Evolutionary conservation across 2,797 vertebrate genomes (phyloP).

Genomic region (Platalea minor): DNA sequence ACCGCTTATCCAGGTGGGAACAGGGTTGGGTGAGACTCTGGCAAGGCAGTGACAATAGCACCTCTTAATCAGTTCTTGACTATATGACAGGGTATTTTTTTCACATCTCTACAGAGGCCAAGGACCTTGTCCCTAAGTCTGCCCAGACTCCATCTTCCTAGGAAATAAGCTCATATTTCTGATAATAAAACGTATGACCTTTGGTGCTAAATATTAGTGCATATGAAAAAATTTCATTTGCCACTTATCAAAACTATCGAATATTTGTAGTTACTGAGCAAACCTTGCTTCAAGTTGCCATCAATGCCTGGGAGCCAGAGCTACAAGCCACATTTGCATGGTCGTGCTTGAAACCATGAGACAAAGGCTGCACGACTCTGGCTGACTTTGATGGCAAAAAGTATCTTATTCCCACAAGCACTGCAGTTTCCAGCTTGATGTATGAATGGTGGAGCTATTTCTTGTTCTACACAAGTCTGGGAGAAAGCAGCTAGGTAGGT

Average conservation of each 20-base stretch:
- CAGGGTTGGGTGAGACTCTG: neutral
- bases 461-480: neutral
- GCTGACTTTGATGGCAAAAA: neutral
- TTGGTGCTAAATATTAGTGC: neutral
- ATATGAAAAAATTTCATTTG: neutral
- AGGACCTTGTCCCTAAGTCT: neutral
- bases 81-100: neutral
- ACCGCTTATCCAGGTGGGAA: neutral
- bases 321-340: neutral
- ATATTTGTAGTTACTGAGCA: neutral
- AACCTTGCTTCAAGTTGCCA: neutral
- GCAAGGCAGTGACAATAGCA: neutral
- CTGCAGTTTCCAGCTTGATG: neutral
- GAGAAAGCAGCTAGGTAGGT: neutral
- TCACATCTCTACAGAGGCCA: neutral
- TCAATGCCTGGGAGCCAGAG: neutral
- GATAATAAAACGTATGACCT: neutral
- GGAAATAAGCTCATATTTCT: neutral
- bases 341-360: rapidly evolving
- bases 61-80: neutral
- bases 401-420: neutral
- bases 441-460: neutral
- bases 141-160: neutral
- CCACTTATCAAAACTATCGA: neutral
- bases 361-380: rapidly evolving